Conservation (phyloP, 2,888 invertebrate genomes). For the Drosophila algonquin region DNA sequence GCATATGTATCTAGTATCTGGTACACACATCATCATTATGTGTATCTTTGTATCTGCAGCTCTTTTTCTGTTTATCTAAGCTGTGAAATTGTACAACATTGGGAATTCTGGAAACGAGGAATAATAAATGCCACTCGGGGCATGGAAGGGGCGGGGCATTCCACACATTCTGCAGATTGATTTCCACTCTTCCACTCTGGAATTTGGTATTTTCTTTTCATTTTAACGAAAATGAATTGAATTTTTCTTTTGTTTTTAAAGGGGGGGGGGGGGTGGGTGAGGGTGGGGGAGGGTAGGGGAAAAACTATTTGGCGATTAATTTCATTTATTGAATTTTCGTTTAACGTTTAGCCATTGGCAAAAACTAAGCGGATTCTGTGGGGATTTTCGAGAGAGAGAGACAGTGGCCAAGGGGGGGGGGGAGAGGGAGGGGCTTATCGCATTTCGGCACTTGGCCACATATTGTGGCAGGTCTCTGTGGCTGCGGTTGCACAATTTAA, state of each 20-base stretch:
- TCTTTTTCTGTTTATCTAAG: conserved; percentile 46
- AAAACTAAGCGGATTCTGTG: conserved; percentile 43
- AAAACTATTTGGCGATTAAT: conserved; percentile 45
- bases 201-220: conserved; percentile 34
- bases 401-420: too few relatives aligned
- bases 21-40: conserved; percentile 14
- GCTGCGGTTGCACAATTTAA: conserved; percentile 41
- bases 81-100: conserved; percentile 48
- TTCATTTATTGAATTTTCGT: conserved; percentile 47
- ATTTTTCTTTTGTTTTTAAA: too few relatives aligned
- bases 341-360: conserved; percentile 26
- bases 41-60: conserved; percentile 17
- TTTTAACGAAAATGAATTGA: conserved; percentile 16
- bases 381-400: conserved; percentile 14
- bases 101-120: conserved; percentile 13
- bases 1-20: conserved; percentile 22
- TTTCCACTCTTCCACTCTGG: conserved; percentile 24
- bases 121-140: conserved; percentile 36
- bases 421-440: conserved; percentile 31
- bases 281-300: too few relatives aligned
- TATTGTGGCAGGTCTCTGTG: conserved; percentile 32
- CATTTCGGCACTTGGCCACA: conserved; percentile 33
- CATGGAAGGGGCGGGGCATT: background rate
- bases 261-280: too few relatives aligned
- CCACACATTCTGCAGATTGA: conserved; percentile 38